These are phyloP conservation scores for Pseudorhiza aurosa DNA, from an alignment of 30 jellyfish, hydroid and myxozoan genomes.

Conservation along the genomic window DNA sequence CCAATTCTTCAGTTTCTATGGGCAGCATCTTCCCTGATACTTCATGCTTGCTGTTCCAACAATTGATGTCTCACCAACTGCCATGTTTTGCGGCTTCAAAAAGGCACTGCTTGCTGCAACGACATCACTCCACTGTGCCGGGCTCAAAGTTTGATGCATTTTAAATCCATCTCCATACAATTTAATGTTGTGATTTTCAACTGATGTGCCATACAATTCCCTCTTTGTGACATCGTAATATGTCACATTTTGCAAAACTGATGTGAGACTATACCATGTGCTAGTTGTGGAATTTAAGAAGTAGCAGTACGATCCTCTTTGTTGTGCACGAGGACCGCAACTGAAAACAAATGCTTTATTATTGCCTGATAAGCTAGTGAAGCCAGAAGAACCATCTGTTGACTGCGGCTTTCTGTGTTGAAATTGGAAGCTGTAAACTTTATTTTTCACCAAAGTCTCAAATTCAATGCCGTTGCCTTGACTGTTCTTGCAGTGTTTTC, in stretches of 20 bases:
- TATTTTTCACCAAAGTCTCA: background rate
- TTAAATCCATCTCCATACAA: slow-evolving; percentile 11
- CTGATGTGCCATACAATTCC: slow-evolving; percentile 20
- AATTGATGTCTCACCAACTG: too few relatives aligned
- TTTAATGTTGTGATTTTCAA: background rate
- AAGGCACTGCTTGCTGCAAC: slow-evolving; percentile 4
- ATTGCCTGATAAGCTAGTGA: background rate
- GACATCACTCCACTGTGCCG: slow-evolving; percentile 4
- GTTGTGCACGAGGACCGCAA: background rate
- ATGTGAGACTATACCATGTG: slow-evolving; percentile 9
- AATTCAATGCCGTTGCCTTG: background rate
- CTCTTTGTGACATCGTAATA: background rate
- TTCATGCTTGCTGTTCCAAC: too few relatives aligned
- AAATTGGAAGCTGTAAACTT: background rate
- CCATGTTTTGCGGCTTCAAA: background rate
- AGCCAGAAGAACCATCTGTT: background rate
- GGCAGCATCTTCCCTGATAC: too few relatives aligned
- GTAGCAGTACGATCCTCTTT: background rate
- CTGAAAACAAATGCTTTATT: background rate
- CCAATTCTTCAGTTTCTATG: too few relatives aligned
- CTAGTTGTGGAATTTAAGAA: background rate
- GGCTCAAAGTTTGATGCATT: background rate
- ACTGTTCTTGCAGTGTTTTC: background rate
- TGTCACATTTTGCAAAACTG: background rate
- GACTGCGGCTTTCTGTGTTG: background rate